phyloP scores from a whole-genome alignment of 2,797 vertebrate species.

The Acanthurus leucopareius region DNA sequence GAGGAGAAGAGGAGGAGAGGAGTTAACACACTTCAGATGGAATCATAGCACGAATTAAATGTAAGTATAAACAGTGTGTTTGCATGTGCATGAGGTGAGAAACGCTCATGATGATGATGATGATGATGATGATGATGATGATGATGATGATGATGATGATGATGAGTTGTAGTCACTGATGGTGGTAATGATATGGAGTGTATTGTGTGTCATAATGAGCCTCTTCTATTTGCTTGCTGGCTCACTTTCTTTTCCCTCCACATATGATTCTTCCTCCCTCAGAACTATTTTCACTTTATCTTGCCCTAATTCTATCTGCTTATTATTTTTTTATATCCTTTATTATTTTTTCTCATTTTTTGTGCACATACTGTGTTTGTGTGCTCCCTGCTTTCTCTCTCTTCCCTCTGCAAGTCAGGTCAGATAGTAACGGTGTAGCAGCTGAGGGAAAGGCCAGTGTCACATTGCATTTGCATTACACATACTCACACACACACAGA shows the following conservation, averaged over 20 bases:
- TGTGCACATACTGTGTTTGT: not conserved
- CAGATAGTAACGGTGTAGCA: constrained; percentile 51
- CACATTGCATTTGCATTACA: constrained; percentile 66
- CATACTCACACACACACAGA: constrained; percentile 33
- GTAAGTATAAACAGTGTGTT: constrained; percentile 65
- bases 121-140: constrained; percentile 18
- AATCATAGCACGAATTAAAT: constrained; percentile 40
- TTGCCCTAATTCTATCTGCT: constrained; percentile 22
- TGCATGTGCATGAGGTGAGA: constrained; percentile 22
- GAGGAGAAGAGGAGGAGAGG: constrained; percentile 11
- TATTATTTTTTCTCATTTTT: constrained; percentile 11
- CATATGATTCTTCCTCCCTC: not conserved
- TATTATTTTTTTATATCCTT: not conserved
- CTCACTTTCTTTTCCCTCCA: constrained; percentile 18
- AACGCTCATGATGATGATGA: not conserved
- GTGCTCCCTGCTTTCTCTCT: not conserved
- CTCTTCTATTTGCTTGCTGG: too few relatives aligned
- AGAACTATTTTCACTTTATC: constrained; percentile 6
- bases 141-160: constrained; percentile 7
- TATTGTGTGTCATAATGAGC: not conserved
- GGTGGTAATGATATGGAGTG: constrained; percentile 14
- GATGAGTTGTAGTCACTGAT: not conserved
- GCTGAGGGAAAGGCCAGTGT: constrained; percentile 71
- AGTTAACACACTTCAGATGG: constrained; percentile 42
- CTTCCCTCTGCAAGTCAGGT: constrained; percentile 49